Evolutionary conservation across 2,888 invertebrate genomes (phyloP), one percentile per base, ranked within the genome.

Genomic region (Hoplodrina ambigua): DNA sequence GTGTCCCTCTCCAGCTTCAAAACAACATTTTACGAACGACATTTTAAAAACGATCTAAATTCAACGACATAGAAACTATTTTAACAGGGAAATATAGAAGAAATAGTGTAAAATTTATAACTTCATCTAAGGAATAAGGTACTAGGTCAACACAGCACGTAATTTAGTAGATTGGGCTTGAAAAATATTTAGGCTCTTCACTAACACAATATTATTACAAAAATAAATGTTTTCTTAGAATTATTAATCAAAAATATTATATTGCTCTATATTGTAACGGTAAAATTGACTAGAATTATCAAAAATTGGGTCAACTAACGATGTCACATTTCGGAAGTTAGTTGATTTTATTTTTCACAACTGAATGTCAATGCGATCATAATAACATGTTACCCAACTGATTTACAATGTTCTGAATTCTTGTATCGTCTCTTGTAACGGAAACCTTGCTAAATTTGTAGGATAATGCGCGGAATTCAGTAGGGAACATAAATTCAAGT

Each of bases 21-120:
- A 98, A 94, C 98, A 98, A 93, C 98, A 98, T 90, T 97, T 97
- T 78, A 98, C 96, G 78, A 97, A 96, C 83, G 97, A 97, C 97
- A 97, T 97, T 86, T 78, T 83, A 73, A 50, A 61, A 73, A 66
- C 20, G 61, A 65, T 70, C 61, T 53, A 70, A 68, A 71, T 78
- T 74, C 58, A 78, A 80, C 62, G 59, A 52, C 76, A 69, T 62
- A 54, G n/a, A 15, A 71, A 69, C 44, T 77, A 75, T 70, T 67
- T n/a, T 67, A 81, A 75, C 75, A 80, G 37, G 44, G 56, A 72
- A 53, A 75, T 53, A 73, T 64, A 69, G 25, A 54, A 60, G 57
- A 69, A 77, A 62, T 61, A 25, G 49, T 78, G 68, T 73, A 81
- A 72, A 58, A 75, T 70, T 65, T 69, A 62, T 49, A 65, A 64